phyloP scores from a whole-genome alignment of 2,888 invertebrate genomes.

The Brenthis ino region DNA sequence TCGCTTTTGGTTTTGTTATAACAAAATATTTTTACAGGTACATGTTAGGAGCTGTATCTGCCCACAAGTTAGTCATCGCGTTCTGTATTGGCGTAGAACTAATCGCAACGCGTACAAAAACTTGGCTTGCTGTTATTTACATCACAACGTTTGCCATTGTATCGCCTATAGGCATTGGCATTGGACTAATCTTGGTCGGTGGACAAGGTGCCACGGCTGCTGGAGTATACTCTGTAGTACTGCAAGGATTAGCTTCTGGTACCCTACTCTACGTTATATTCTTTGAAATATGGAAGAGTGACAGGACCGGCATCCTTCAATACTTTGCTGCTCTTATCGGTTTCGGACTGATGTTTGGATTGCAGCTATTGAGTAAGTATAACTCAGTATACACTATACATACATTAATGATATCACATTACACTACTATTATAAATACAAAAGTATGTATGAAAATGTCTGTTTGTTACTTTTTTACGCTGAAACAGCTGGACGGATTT shows the following conservation, averaged over 20 bases:
- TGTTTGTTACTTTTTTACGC: too few relatives aligned
- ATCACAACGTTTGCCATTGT: conserved; percentile 90
- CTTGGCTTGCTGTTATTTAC: conserved; percentile 84
- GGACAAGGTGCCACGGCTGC: conserved; percentile 81
- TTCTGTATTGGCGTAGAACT: conserved; percentile 94
- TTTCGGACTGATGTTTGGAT: conserved; percentile 87
- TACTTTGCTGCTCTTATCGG: conserved; percentile 86
- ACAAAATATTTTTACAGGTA: conserved; percentile 74
- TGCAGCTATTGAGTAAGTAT: conserved; percentile 83
- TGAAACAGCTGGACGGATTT: too few relatives aligned
- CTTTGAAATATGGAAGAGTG: conserved; percentile 91
- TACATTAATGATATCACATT: too few relatives aligned
- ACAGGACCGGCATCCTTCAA: conserved; percentile 84
- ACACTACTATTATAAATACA: too few relatives aligned
- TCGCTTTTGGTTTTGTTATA: too few relatives aligned
- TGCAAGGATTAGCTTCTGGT: conserved; percentile 94
- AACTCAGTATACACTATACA: not conserved
- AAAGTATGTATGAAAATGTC: too few relatives aligned
- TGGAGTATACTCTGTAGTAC: conserved; percentile 84
- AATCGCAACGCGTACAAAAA: conserved; percentile 86
- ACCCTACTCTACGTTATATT: conserved; percentile 98
- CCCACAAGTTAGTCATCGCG: conserved; percentile 93
- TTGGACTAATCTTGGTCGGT: conserved; percentile 86
- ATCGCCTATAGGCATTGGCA: conserved; percentile 90
- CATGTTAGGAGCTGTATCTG: conserved; percentile 92